Base-by-base conservation (phyloP, 2,888 invertebrate species). In the Blomia tropicalis region DNA sequence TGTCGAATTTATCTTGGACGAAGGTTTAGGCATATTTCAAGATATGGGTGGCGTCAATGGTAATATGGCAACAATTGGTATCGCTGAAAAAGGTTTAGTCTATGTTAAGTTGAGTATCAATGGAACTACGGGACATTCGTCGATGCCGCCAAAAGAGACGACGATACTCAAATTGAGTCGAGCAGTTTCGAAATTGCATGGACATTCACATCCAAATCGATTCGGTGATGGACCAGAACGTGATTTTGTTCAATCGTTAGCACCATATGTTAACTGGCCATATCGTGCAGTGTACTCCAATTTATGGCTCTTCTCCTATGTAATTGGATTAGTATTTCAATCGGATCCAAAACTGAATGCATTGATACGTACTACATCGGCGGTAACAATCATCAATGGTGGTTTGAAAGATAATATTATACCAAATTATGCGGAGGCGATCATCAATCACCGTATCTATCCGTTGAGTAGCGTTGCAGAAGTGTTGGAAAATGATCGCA, bases 1-100 rank as follows among this genome's bases (percentile, higher is more conserved):
- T n/a, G n/a, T n/a, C n/a, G 75, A 76, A 64, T 78, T 75, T 69
- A 67, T 78, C 14, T 65, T 77, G 22, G 78, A 78, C 69, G 78
- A 78, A 70, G 78, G 78, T 1, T 68, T 73, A 47, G 70, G 74
- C 23, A 69, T 78, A 1, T 54, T 71, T 5, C 70, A 75, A 62
- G 71, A 71, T 11, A 65, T 75, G n/a, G 64, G 77, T 3, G 75
- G 75, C 22, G 68, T 76, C 36, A 67, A 69, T 2, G 68, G 66
- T 17, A 75, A 74, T 53, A 70, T 73, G 2, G 75, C 73, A 4
- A 59, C 73, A 74, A 41, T 67, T 29, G 75, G 75, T 17, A 71
- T 73, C 2, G 70, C 75, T 36, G 77, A 77, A 68, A 77, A 77
- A 63, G 77, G 77, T 14, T 71, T 70, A n/a, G 64, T 73, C 2